Conservation (phyloP, 2,113 vertebrate genomes). For the Melanostigma gelatinosum region DNA sequence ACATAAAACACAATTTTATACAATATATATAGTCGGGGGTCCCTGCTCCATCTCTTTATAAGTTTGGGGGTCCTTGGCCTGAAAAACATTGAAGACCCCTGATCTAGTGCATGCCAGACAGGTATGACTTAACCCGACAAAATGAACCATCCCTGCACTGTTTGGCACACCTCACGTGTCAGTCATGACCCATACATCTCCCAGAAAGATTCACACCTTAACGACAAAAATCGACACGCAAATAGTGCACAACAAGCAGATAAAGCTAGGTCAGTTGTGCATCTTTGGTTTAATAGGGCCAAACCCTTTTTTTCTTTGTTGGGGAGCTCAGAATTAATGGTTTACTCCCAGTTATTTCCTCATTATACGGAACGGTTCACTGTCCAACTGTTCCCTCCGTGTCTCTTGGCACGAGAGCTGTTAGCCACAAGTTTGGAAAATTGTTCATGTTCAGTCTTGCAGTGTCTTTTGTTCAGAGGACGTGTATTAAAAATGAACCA, state of each 20-base stretch:
- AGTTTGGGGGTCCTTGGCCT: too few relatives aligned
- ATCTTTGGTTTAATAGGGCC: not conserved
- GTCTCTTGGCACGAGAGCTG: not conserved
- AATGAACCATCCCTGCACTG: not conserved
- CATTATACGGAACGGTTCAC: conserved; percentile 1
- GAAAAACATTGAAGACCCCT: too few relatives aligned
- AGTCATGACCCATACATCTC: not conserved
- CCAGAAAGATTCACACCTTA: not conserved
- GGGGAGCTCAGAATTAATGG: not conserved
- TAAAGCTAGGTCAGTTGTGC: not conserved
- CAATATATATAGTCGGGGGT: too few relatives aligned
- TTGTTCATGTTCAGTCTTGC: conserved; percentile 54
- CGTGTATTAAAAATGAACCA: not conserved
- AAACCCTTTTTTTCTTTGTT: not conserved
- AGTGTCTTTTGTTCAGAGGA: not conserved
- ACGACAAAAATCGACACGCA: not conserved
- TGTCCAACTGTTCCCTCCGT: not conserved
- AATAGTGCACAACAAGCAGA: not conserved
- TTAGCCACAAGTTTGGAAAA: not conserved
- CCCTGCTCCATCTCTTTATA: too few relatives aligned
- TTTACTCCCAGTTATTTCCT: not conserved
- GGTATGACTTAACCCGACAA: not conserved
- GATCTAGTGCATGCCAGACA: not conserved
- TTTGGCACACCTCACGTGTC: conserved; percentile 31
- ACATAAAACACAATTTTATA: too few relatives aligned